Conservation (phyloP, 2,113 vertebrate genomes). For the Hassar affinis region DNA sequence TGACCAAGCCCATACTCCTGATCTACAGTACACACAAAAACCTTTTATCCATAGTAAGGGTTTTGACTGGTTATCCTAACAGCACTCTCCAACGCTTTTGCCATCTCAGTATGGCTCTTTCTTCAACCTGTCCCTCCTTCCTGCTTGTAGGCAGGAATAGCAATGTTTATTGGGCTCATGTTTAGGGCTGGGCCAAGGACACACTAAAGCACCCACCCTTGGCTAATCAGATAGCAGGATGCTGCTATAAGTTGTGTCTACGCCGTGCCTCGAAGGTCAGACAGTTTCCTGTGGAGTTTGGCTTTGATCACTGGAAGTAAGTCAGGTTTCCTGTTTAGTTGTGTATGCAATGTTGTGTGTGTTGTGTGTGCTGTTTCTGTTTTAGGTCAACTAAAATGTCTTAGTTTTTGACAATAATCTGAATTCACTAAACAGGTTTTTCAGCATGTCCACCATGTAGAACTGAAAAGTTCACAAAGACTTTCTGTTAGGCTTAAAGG, state of each 20-base stretch:
- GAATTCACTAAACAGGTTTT: neutral
- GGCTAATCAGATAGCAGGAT: slow-evolving; percentile 43
- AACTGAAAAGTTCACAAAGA: neutral
- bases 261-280: neutral
- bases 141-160: neutral
- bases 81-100: neutral
- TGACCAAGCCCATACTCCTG: neutral
- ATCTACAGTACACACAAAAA: neutral
- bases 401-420: neutral
- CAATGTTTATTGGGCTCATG: neutral
- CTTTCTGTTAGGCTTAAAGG: neutral
- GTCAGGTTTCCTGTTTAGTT: neutral
- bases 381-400: neutral
- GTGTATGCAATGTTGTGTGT: neutral
- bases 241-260: neutral
- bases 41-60: neutral
- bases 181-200: slow-evolving; percentile 17
- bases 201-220: neutral
- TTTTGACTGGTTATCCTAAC: neutral
- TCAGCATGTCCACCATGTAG: neutral
- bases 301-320: slow-evolving; percentile 18
- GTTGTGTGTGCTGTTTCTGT: neutral
- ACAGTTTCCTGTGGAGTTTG: slow-evolving; percentile 1
- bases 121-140: neutral
- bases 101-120: neutral